These are phyloP conservation scores for Aporophyla lueneburgensis DNA, from an alignment of 2,888 invertebrate genomes.

Conservation along the genomic window DNA sequence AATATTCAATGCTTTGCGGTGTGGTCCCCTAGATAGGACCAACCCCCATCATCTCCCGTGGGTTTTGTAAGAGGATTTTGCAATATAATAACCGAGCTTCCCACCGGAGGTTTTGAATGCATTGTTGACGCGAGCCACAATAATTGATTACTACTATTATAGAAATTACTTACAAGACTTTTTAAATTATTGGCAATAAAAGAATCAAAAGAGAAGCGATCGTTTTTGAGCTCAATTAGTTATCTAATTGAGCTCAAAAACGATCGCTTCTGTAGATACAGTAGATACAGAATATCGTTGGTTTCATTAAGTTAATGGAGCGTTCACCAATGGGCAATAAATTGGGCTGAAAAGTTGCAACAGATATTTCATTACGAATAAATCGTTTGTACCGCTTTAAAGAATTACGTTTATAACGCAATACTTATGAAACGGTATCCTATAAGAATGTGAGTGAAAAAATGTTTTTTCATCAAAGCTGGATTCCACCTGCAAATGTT, in stretches of 20 bases:
- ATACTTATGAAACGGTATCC: background rate
- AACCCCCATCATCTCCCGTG: slow-evolving; percentile 31
- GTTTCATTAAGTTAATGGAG: slow-evolving; percentile 18
- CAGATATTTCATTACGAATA: slow-evolving; percentile 34
- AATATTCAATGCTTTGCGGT: slow-evolving; percentile 61
- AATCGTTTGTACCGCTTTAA: slow-evolving; percentile 28
- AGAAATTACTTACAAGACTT: slow-evolving; percentile 9
- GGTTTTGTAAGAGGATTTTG: slow-evolving; percentile 42
- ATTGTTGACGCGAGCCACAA: background rate
- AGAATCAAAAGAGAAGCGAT: slow-evolving; percentile 4
- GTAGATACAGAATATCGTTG: slow-evolving; percentile 22
- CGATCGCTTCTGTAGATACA: too few relatives aligned
- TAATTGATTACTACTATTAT: too few relatives aligned
- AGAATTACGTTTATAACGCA: slow-evolving; percentile 14
- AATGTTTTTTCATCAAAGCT: background rate
- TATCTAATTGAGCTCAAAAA: too few relatives aligned
- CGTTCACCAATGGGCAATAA: slow-evolving; percentile 14
- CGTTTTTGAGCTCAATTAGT: slow-evolving; percentile 18
- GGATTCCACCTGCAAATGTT: background rate
- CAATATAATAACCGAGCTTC: slow-evolving; percentile 43
- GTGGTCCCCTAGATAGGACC: slow-evolving; percentile 20
- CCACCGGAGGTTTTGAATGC: slow-evolving; percentile 24
- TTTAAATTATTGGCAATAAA: background rate
- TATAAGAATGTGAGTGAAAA: background rate
- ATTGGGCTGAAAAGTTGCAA: slow-evolving; percentile 31